Base-by-base conservation (phyloP, 2,888 invertebrate species). In the Proisotoma minuta region DNA sequence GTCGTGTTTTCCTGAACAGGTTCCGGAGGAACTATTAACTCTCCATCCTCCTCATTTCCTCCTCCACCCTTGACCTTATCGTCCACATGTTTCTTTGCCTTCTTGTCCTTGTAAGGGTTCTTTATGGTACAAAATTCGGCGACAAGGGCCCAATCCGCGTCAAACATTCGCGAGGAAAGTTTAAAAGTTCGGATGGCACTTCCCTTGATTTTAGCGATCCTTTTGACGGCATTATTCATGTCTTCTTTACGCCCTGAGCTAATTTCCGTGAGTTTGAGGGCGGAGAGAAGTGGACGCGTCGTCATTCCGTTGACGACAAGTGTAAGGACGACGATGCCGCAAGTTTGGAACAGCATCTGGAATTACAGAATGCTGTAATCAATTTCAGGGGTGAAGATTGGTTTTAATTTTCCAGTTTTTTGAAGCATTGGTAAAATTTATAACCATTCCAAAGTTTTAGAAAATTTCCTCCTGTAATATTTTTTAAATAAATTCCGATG, bases 151-250 rank as follows among this genome's bases (percentile, higher is more conserved):
- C 85, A 85, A 71, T 85, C 83, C 29, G 84, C 83, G 76, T 85
- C 85, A 53, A 84, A 82, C 5, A 85, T 76, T 74, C 84, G 84
- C 75, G 84, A 82, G 71, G 84, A 83, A 79, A 83, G 83, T 75
- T 84, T 84, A 53, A 84, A 76, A 78, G 83, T 81, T 1, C 81
- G 81, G 3, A 84, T 78, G 12, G 82, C 80, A 2, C 81, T 76
- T 56, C 81, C 80, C 23, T 82, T 76, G 1, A 80, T 80, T 62
- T 76, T 66, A 77, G 79, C 80, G 57, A 82, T 75, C 0, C 82
- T 77, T 65, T 80, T 81, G 12, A 82, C 80, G 54, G 82, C 82
- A 68, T 82, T 82, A 0, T 80, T 80, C 83, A 83, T 83, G 57
- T 83, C 82, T 0, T 80, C 79, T 56, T 81, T 81, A 76, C 81